phyloP scores from a whole-genome alignment of 2,797 vertebrate genomes.

The Erethizon dorsatum region DNA sequence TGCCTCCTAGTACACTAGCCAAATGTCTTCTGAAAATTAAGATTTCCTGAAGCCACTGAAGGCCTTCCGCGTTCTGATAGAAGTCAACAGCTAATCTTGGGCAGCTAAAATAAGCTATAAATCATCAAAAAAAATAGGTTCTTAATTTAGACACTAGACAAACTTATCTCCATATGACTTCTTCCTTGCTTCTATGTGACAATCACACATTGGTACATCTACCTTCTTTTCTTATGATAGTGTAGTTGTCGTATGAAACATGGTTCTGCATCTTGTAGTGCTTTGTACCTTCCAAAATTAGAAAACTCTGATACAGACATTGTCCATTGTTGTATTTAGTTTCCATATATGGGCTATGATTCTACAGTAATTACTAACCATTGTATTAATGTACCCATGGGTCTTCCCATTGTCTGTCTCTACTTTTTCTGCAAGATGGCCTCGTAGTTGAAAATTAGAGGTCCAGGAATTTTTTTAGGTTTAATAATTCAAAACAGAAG shows the following conservation, averaged over 20 bases:
- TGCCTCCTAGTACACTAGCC: neutral
- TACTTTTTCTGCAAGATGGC: slow-evolving; percentile 56
- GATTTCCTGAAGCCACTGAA: neutral
- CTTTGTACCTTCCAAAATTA: slow-evolving; percentile 56
- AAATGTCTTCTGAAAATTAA: neutral
- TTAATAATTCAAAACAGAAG: slow-evolving; percentile 61
- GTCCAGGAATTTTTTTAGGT: slow-evolving; percentile 25
- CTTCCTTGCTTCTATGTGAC: neutral
- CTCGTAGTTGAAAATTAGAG: slow-evolving; percentile 77
- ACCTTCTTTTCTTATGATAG: neutral
- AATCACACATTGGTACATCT: neutral
- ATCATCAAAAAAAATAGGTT: neutral
- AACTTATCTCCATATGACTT: slow-evolving; percentile 7
- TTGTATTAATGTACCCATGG: slow-evolving; percentile 9
- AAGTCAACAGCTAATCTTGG: neutral
- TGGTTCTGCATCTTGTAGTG: neutral
- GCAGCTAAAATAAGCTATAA: neutral
- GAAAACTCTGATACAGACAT: slow-evolving; percentile 13
- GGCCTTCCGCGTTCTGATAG: neutral
- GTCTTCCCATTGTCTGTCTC: slow-evolving; percentile 31
- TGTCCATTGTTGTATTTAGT: neutral
- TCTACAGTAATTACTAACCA: slow-evolving; percentile 1
- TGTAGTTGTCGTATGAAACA: neutral
- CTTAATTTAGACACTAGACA: slow-evolving; percentile 3
- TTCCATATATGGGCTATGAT: neutral